Evolutionary conservation across 1,140 invertebrate genomes (phyloP).

Genomic region (Neodiprion lecontei): DNA sequence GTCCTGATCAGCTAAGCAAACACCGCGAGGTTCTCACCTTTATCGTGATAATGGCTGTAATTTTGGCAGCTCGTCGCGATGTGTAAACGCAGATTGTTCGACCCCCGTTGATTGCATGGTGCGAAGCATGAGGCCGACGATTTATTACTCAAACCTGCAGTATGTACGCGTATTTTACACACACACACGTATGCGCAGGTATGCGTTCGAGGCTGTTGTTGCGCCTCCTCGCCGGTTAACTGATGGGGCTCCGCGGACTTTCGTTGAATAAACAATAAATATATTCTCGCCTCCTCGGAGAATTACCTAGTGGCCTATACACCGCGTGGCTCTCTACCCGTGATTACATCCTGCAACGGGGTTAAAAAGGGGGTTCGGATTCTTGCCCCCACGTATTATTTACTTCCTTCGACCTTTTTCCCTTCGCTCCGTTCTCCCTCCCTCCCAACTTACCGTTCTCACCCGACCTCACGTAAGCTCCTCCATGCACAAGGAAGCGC

Average conservation of each 20-base stretch:
- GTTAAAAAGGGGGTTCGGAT: not conserved
- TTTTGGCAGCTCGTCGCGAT: conserved; percentile 34
- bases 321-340: not conserved
- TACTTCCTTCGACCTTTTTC: not conserved
- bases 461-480: no score
- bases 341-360: not conserved
- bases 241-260: not conserved
- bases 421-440: not conserved
- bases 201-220: not conserved
- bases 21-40: conserved; percentile 27
- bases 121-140: conserved; percentile 33
- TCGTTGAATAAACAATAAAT: conserved; percentile 6
- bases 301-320: conserved; percentile 7
- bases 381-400: not conserved
- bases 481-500: no score
- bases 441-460: no score
- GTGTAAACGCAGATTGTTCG: conserved; percentile 36
- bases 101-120: conserved; percentile 41
- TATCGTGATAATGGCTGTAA: conserved; percentile 46
- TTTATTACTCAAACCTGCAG: conserved; percentile 36
- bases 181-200: no score
- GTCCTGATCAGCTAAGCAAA: conserved; percentile 2
- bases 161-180: no score
- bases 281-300: not conserved
- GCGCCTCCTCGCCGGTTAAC: not conserved